Evolutionary conservation across 2,797 vertebrate species (phyloP).

Genomic region (Sibirionetta formosa): DNA sequence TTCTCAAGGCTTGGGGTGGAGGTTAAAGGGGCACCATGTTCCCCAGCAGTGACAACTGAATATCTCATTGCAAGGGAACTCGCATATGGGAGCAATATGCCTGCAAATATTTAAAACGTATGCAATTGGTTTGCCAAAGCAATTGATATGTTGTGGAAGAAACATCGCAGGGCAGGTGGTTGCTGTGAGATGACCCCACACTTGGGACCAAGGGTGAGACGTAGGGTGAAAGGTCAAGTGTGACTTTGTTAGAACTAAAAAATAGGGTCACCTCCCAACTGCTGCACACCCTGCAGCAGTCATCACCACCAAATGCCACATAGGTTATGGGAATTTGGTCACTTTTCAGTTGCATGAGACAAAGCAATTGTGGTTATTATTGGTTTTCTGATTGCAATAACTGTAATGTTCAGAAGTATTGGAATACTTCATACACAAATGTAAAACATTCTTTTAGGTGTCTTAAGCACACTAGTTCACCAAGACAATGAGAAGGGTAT

Average conservation of each 20-base stretch:
- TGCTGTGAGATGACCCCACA: constrained; percentile 75
- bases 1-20: constrained; percentile 41
- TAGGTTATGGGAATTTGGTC: background rate
- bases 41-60: constrained; percentile 67
- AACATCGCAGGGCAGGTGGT: constrained; percentile 75
- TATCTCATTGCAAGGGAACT: constrained; percentile 60
- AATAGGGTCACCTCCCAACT: constrained; percentile 40
- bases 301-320: background rate
- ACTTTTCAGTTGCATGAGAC: background rate
- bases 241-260: constrained; percentile 74
- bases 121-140: constrained; percentile 71
- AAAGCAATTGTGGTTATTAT: background rate
- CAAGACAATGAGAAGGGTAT: background rate
- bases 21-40: constrained; percentile 71
- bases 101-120: constrained; percentile 55
- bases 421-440: background rate
- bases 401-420: background rate
- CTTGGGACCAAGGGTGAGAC: constrained; percentile 51
- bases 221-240: constrained; percentile 65
- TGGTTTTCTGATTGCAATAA: background rate
- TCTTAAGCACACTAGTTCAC: accelerated
- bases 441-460: background rate
- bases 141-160: constrained; percentile 73
- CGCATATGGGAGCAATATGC: constrained; percentile 79
- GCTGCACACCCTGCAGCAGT: constrained; percentile 28